Evolutionary conservation across 2,888 invertebrate species (phyloP), one percentile per base, ranked within the genome.

Genomic region (Hyppa rectilinea): DNA sequence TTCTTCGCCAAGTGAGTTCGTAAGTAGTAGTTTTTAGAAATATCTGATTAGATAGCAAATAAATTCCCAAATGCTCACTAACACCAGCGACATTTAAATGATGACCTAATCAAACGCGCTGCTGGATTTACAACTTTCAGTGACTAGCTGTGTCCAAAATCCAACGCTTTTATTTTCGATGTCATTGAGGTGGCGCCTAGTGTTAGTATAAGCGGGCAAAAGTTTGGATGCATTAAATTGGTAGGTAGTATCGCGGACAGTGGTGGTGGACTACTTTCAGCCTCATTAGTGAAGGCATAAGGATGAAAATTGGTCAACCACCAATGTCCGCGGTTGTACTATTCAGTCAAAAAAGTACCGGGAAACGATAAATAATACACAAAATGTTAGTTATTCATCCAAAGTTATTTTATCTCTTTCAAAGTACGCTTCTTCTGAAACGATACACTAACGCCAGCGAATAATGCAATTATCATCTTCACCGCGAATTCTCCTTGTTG

Each of bases 1-100:
- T 20, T 80, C 75, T 38, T 47, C 84, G 23, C 81, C 83, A n/a
- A 63, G 83, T 64, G 82, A 87, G 26, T 85, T 79, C 61, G 90
- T 90, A 79, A 89, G 89, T 87, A 71, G 68, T 53, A 47, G 26
- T 38, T 43, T 56, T 56, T 26, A 69, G 20, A 49, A 38, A 38
- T 7, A 38, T 38, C 2, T 29, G 38, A 23, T 36, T n/a, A 66
- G n/a, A 67, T 17, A 65, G 65, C 7, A 45, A 66, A 59, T 47
- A 29, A 47, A 59, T n/a, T 9, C 14, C n/a, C 9, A 50, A 5
- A n/a, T n/a, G n/a, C 5, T 50, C 29, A 50, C 14, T n/a, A 47
- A 47, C 14, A 49, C n/a, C 14, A 59, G n/a, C 9, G 14, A 50
- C 9, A 9, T 29, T 29, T 59, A 9, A 29, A n/a, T 9, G 14